Evolutionary conservation across 2,888 invertebrate genomes (phyloP), one percentile per base, ranked within the genome.

Genomic region (Elgonia sp.): DNA sequence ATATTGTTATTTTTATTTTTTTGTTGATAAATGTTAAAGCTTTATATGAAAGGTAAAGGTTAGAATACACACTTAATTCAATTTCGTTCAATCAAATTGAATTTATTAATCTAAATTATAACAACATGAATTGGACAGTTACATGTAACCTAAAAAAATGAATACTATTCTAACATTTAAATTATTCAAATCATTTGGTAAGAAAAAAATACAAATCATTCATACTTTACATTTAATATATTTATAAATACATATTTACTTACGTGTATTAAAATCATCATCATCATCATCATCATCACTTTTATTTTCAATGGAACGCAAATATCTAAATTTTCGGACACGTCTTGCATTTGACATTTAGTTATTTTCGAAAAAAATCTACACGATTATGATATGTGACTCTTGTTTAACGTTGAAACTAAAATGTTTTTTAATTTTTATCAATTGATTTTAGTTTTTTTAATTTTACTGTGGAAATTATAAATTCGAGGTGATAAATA

Each of bases 221-320:
- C 4, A 2, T 16, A 46, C 4, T 14, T 16, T 8, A 55, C 6
- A 55, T 16, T 55, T 55, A 55, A 55, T 55, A 14, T 1, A 55
- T 55, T 55, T 55, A 55, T 55, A 18, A 55, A 55, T 55, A 55
- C 55, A n/a, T 55, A 55, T 55, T 55, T 55, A 55, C 55, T 55
- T 55, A 55, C 55, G 16, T 55, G 55, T 55, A 55, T 16, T 55
- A 18, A 7, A 55, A 55, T 55, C 55, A 55, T 55, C 20, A n/a
- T 55, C 12, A 55, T 55, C 55, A 55, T 55, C 20, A n/a, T 55
- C 12, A 55, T 55, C 55, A 18, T 55, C 55, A 3, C n/a, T 18
- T 55, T 55, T 18, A 55, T 55, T 55, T 55, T 55, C 55, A 7
- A 55, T 55, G 55, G 55, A 55, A 9, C 55, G 55, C 18, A 55